Percentiles rank a stretch among this genome's conserved stretches.
Evolutionary conservation across 1,140 invertebrate species (phyloP).

Genomic region (Drosophila tropicalis): DNA sequence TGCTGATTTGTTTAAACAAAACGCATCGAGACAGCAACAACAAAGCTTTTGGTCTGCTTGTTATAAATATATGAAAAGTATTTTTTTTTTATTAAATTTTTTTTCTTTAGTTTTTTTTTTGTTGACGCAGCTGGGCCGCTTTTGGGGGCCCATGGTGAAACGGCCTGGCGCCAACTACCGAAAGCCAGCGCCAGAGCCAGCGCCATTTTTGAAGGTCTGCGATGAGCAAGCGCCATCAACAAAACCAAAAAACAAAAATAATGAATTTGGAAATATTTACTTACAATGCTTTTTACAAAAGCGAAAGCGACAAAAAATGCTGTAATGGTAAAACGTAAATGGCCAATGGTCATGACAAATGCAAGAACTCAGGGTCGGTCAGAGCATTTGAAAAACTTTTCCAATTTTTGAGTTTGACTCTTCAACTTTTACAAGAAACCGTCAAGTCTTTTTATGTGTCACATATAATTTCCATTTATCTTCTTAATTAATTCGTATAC

Average conservation of each 20-base stretch:
- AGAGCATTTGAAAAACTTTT: too few relatives aligned
- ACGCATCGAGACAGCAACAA: conserved; percentile 19
- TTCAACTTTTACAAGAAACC: not conserved
- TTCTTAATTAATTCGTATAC: conserved; percentile 4
- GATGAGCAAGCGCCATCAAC: conserved; percentile 27
- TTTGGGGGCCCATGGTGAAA: conserved; percentile 46
- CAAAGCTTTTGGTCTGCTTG: not conserved
- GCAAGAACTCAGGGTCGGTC: too few relatives aligned
- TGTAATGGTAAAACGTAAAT: conserved; percentile 28
- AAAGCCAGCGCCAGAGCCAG: conserved; percentile 23
- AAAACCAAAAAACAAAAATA: conserved; percentile 18
- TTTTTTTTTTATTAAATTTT: conserved; percentile 13
- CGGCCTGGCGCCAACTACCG: conserved; percentile 40
- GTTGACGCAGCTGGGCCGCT: conserved; percentile 68
- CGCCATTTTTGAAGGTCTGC: conserved; percentile 47
- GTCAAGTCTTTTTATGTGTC: not conserved
- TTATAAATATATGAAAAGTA: conserved; percentile 22
- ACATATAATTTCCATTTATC: not conserved
- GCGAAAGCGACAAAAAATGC: conserved; percentile 39
- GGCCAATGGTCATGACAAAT: conserved; percentile 7
- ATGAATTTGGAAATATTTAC: conserved; percentile 11
- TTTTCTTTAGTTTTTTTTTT: conserved; percentile 44
- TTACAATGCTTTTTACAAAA: conserved; percentile 37
- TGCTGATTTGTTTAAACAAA: conserved; percentile 70
- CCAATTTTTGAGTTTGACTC: too few relatives aligned